These are phyloP conservation scores for Macrobrachium nipponense DNA, from an alignment of 1,140 invertebrate genomes.

Conservation along the genomic window DNA sequence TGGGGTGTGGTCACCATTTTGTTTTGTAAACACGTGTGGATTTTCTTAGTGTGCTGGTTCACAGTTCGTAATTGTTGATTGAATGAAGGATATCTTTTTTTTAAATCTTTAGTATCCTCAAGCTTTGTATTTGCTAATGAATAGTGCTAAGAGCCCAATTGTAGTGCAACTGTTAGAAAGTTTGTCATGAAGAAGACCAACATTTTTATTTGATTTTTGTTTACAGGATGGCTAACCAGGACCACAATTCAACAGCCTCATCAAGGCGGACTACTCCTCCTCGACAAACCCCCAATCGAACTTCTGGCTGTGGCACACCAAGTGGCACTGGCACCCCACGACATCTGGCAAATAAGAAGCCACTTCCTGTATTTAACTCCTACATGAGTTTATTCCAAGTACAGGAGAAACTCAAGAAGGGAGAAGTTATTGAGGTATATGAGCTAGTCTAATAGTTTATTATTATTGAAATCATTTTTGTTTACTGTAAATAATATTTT, in stretches of 20 bases:
- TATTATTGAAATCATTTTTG: too few species aligned
- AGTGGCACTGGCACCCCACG: conserved; percentile 23
- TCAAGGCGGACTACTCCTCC: conserved; percentile 43
- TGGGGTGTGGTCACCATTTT: too few species aligned
- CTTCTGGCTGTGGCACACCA: conserved; percentile 18
- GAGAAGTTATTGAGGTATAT: conserved; percentile 64
- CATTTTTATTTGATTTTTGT: background rate
- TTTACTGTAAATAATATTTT: too few species aligned
- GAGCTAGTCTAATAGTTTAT: too few species aligned
- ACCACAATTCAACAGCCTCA: conserved; percentile 33
- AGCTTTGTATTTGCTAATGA: too few species aligned
- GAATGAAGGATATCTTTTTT: too few species aligned
- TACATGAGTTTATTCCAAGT: conserved; percentile 65
- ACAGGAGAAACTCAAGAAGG: conserved; percentile 65
- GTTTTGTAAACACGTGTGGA: too few species aligned
- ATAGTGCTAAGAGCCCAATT: too few species aligned
- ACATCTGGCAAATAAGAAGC: conserved; percentile 33
- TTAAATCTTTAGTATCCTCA: too few species aligned
- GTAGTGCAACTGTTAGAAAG: background rate
- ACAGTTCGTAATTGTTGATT: too few species aligned
- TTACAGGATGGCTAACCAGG: conserved; percentile 40
- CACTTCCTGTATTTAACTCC: conserved; percentile 64
- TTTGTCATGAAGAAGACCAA: background rate
- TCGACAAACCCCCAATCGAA: conserved; percentile 38
- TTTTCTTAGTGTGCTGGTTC: too few species aligned